Percentiles rank a stretch among this genome's conserved stretches.
Conservation (phyloP, 2,797 vertebrate genomes). For the Argyrosomus regius region DNA sequence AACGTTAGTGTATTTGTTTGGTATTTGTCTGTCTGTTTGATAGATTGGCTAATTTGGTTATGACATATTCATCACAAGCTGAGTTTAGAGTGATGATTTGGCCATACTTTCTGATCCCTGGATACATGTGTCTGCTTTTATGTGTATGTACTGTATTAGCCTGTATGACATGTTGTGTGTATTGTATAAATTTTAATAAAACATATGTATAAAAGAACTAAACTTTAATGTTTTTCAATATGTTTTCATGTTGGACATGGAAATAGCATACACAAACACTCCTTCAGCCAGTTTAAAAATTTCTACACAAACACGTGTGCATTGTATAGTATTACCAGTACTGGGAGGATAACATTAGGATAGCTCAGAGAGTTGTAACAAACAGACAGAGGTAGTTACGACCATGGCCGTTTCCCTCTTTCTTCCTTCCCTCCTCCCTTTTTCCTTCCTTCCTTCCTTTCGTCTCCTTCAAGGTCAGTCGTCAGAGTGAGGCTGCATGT, state of each 20-base stretch:
- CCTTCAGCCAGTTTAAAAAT: conserved; percentile 22
- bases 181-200: too few species aligned
- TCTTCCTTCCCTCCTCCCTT: conserved; percentile 52
- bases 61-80: too few species aligned
- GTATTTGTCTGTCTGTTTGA: too few species aligned
- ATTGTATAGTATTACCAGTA: background rate
- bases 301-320: conserved; percentile 8
- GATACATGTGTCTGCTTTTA: too few species aligned
- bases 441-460: conserved; percentile 65
- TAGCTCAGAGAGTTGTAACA: conserved; percentile 45
- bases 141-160: too few species aligned
- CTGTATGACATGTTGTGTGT: too few species aligned
- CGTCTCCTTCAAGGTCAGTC: conserved; percentile 86
- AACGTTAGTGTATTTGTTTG: too few species aligned
- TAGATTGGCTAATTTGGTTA: too few species aligned
- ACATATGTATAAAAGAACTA: background rate
- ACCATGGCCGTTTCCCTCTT: conserved; percentile 57
- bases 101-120: too few species aligned
- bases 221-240: background rate
- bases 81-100: too few species aligned
- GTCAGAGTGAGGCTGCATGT: conserved; percentile 81
- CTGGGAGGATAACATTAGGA: conserved; percentile 28
- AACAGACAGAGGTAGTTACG: conserved; percentile 48
- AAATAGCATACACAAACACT: background rate
- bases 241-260: background rate